Conservation (phyloP, 1,140 invertebrate species). For the Apocrypta bakeri region DNA sequence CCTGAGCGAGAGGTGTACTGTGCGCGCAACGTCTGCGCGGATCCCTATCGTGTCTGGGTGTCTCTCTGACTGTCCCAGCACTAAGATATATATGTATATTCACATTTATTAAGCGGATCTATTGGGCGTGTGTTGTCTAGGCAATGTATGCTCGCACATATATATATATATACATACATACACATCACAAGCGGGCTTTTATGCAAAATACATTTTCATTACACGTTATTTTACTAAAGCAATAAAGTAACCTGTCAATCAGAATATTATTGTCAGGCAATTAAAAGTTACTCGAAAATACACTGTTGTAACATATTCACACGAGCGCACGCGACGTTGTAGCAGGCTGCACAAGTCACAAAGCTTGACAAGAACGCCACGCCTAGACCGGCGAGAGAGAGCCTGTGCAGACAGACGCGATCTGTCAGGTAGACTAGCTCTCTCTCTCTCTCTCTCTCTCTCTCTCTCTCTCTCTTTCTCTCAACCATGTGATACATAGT, state of each 20-base stretch:
- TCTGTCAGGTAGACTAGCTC: slow-evolving; percentile 67
- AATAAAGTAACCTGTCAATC: no score
- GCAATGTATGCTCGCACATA: no score
- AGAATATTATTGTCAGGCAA: no score
- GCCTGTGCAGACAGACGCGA: slow-evolving; percentile 57
- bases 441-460: slow-evolving; percentile 41
- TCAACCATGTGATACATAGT: slow-evolving; percentile 14
- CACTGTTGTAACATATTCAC: no score
- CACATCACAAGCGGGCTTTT: no score
- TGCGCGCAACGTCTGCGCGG: slow-evolving; percentile 40
- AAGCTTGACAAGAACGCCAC: slow-evolving; percentile 50
- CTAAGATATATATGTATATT: no score
- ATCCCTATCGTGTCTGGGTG: not conserved
- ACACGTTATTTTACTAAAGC: no score
- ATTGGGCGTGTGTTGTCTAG: not conserved
- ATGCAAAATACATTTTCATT: no score
- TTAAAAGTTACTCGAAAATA: no score
- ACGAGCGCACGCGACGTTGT: not conserved
- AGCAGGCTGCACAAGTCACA: not conserved
- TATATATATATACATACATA: no score
- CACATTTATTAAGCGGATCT: not conserved
- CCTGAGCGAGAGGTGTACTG: slow-evolving; percentile 33
- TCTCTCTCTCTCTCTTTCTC: slow-evolving; percentile 43
- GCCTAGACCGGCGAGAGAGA: slow-evolving; percentile 55
- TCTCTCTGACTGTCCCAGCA: not conserved